These are phyloP conservation scores for Sinocyclocheilus rhinocerous DNA, from an alignment of 2,113 vertebrate genomes.

Conservation along the genomic window DNA sequence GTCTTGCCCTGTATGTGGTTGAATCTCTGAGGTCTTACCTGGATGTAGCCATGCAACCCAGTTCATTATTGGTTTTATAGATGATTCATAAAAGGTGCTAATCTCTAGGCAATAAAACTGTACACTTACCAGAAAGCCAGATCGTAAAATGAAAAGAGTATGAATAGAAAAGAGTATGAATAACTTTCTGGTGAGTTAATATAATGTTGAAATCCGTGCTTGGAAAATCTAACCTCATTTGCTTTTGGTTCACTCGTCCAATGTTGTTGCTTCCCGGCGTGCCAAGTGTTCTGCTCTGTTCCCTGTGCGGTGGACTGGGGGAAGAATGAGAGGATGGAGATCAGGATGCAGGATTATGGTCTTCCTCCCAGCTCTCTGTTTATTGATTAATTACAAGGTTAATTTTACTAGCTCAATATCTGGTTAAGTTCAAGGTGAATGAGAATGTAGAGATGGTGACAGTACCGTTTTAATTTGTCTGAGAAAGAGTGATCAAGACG, in stretches of 20 bases:
- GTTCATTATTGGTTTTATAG: conserved; percentile 6
- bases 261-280: conserved; percentile 7
- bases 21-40: neutral
- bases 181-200: conserved; percentile 20
- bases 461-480: neutral
- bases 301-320: conserved; percentile 13
- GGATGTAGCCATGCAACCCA: conserved; percentile 22
- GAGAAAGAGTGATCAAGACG: neutral
- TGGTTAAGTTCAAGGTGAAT: neutral
- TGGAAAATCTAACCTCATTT: conserved; percentile 53
- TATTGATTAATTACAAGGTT: conserved; percentile 22
- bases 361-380: conserved; percentile 23
- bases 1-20: conserved; percentile 36
- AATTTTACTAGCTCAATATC: conserved; percentile 43
- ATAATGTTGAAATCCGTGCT: conserved; percentile 37
- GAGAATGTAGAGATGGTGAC: neutral
- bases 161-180: neutral
- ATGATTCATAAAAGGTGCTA: neutral
- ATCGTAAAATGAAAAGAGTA: neutral
- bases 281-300: conserved; percentile 32
- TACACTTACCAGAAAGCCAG: neutral
- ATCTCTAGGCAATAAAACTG: neutral
- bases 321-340: conserved; percentile 50
- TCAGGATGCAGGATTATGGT: conserved; percentile 39
- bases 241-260: neutral